These are phyloP conservation scores for Arctia plantaginis DNA, from an alignment of 2,888 invertebrate genomes.

Conservation along the genomic window DNA sequence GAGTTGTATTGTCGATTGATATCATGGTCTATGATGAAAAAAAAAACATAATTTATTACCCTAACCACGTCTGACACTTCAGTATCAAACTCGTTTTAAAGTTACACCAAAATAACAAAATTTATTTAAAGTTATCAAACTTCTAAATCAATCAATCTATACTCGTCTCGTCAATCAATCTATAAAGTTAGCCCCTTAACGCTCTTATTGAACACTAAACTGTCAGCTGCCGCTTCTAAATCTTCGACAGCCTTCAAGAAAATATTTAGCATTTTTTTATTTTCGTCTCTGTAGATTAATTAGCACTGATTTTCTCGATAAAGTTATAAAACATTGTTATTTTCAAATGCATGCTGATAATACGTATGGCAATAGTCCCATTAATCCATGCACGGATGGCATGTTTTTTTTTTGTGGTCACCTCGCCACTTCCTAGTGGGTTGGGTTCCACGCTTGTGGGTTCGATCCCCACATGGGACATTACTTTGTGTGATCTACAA, in stretches of 20 bases:
- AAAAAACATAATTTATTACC: not conserved
- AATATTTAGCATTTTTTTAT: not conserved
- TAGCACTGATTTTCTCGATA: not conserved
- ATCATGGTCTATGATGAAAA: not conserved
- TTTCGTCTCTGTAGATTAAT: not conserved
- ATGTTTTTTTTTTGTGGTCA: too few species aligned
- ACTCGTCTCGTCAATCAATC: slow-evolving; percentile 20
- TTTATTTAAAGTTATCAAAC: slow-evolving; percentile 11
- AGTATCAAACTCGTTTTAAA: not conserved
- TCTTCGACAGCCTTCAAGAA: not conserved
- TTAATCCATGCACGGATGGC: too few species aligned
- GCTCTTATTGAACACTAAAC: slow-evolving; percentile 11
- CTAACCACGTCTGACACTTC: not conserved
- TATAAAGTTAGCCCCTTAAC: slow-evolving; percentile 14
- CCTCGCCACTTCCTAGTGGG: too few species aligned
- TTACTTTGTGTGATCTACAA: too few species aligned
- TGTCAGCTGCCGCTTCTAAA: not conserved
- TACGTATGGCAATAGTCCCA: too few species aligned
- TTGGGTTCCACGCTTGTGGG: too few species aligned
- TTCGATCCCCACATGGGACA: too few species aligned
- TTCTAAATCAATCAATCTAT: slow-evolving; percentile 16
- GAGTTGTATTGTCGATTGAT: too few species aligned
- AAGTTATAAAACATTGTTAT: not conserved
- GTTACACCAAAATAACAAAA: slow-evolving; percentile 1
- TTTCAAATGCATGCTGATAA: not conserved